Base-by-base conservation (phyloP, 1,140 invertebrate genomes). In the Pantala flavescens region DNA sequence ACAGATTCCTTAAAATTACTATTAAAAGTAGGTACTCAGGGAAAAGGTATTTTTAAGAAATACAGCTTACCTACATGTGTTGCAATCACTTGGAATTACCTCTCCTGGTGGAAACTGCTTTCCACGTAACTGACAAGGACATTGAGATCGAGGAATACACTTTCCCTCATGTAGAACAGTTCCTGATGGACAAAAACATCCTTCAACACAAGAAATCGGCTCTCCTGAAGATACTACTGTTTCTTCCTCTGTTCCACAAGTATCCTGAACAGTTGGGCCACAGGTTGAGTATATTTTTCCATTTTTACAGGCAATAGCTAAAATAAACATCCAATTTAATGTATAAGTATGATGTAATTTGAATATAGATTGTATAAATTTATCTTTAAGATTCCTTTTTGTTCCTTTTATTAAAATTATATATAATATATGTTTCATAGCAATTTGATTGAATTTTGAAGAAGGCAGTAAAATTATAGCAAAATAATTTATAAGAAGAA, bases 141-240 rank as follows among this genome's bases (percentile, higher is more conserved):
- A 97, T 43, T 91, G 82, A 19, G 87, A 84, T 10, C 83, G 84
- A 0, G 84, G 82, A 12, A 96, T 87, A 80, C 94, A 97, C n/a
- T 85, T 84, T 21, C 88, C 88, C 23, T 88, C 86, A 74, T 94
- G 88, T 10, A 92, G 82, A 0, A 93, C 86, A 0, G 88, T 88
- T 0, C 90, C 91, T 19, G 85, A 80, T 0, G 93, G 92, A 83
- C 94, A 97, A 82, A 91, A 94, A 80, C 94, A 97, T 9, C 94
- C 94, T 80, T 95, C 93, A 36, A 91, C 88, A 79, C 94, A 96
- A 16, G 83, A 81, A 0, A 77, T 76, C 77, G 77, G 43, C n/a
- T 82, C 77, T 63, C 83, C 81, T 19, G 80, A 78, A 5, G 77
- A 28, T 5, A 77, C 75, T 10, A 80, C 76, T 0, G 82, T 81